Conservation (phyloP, 2,113 vertebrate genomes). For the western clawed frog (Xenopus tropicalis) region DNA sequence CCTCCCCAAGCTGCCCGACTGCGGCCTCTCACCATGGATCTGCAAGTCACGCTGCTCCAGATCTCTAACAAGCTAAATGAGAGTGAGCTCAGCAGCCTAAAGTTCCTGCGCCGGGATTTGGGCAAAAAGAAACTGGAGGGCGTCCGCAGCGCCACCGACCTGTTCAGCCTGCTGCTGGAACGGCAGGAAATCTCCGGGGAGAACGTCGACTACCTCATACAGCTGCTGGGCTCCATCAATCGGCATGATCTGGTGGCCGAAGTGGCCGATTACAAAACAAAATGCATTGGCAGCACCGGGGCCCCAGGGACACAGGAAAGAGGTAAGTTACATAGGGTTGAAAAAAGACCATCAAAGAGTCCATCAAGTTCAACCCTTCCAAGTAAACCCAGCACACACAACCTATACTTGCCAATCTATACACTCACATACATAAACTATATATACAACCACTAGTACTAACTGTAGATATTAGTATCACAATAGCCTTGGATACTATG, state of each 20-base stretch:
- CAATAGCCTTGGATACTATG: too few relatives aligned
- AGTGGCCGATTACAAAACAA: slow-evolving; percentile 46
- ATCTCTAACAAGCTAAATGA: slow-evolving; percentile 56
- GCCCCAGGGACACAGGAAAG: slow-evolving; percentile 50
- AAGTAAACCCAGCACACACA: too few relatives aligned
- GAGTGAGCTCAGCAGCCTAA: slow-evolving; percentile 38
- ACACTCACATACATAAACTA: too few relatives aligned
- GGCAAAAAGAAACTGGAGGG: slow-evolving; percentile 57
- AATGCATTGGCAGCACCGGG: rapidly evolving
- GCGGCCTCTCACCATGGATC: slow-evolving; percentile 41
- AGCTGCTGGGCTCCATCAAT: background rate
- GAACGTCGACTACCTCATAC: background rate
- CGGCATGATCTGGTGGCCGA: slow-evolving; percentile 49
- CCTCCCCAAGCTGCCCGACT: too few relatives aligned
- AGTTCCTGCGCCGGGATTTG: slow-evolving; percentile 51
- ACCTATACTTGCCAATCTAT: too few relatives aligned
- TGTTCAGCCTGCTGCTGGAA: slow-evolving; percentile 63
- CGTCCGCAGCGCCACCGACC: slow-evolving; percentile 25
- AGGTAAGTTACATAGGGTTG: too few relatives aligned
- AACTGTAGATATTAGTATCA: too few relatives aligned
- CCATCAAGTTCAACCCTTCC: too few relatives aligned
- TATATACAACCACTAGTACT: too few relatives aligned
- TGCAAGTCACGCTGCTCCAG: slow-evolving; percentile 52
- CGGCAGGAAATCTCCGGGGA: slow-evolving; percentile 9
- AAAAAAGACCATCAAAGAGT: too few relatives aligned